Evolutionary conservation across 1,140 invertebrate genomes (phyloP).

Genomic region (Bathynomus jamesi): DNA sequence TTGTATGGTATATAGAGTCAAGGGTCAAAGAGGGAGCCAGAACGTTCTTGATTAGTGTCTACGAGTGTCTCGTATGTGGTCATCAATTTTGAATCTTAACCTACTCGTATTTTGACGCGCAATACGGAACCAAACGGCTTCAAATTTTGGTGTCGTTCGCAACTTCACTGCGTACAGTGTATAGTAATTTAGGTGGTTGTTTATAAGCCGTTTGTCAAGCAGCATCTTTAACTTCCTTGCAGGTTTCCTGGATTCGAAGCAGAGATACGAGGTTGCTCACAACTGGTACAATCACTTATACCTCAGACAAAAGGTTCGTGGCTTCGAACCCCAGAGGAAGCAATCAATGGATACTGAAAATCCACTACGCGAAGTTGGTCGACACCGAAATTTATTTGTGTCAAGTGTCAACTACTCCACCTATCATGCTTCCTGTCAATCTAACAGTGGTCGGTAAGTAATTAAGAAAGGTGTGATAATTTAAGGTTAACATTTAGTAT

Average conservation of each 20-base stretch:
- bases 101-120: too few relatives aligned
- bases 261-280: constrained; percentile 23
- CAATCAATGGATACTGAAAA: constrained; percentile 39
- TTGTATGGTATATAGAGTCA: too few relatives aligned
- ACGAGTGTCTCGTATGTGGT: too few relatives aligned
- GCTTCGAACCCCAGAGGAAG: constrained; percentile 12
- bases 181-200: not conserved
- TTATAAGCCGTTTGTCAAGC: not conserved
- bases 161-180: too few relatives aligned
- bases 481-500: not conserved
- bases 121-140: too few relatives aligned
- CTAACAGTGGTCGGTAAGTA: constrained; percentile 24
- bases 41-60: too few relatives aligned
- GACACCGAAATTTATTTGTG: constrained; percentile 40
- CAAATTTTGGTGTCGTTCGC: too few relatives aligned
- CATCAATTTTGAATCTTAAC: too few relatives aligned
- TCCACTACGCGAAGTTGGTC: constrained; percentile 35
- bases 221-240: not conserved
- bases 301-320: constrained; percentile 23
- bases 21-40: too few relatives aligned
- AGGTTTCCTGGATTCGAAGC: constrained; percentile 26
- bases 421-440: constrained; percentile 21
- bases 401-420: constrained; percentile 39
- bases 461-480: not conserved
- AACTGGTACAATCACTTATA: constrained; percentile 24